Conservation (phyloP, 2,113 vertebrate species). For the Ranitomeya variabilis region DNA sequence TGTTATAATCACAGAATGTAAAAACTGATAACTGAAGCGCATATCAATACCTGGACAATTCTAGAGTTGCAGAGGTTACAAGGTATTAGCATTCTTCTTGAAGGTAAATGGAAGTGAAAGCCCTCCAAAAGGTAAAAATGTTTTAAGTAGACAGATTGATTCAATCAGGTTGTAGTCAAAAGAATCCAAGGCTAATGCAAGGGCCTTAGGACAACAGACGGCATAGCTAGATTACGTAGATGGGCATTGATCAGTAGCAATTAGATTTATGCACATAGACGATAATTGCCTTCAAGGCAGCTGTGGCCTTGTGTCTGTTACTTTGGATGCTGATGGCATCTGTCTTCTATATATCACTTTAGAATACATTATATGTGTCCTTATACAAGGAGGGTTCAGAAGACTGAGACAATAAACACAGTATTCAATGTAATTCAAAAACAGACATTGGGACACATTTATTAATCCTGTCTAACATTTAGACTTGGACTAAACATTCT, state of each 20-base stretch:
- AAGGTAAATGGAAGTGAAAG: constrained; percentile 32
- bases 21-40: neutral
- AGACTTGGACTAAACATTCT: too few relatives aligned
- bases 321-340: neutral
- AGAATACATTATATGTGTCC: constrained; percentile 1
- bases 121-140: constrained; percentile 14
- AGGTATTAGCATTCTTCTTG: constrained; percentile 14
- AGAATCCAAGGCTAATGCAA: constrained; percentile 19
- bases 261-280: constrained; percentile 23
- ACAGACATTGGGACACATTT: too few relatives aligned
- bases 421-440: neutral
- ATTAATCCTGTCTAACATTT: too few relatives aligned
- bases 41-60: neutral
- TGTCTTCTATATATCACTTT: neutral
- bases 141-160: constrained; percentile 45
- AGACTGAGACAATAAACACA: neutral
- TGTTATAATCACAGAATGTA: neutral
- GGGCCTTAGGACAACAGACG: constrained; percentile 16
- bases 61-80: neutral
- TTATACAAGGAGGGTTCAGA: neutral
- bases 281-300: constrained; percentile 9
- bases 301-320: constrained; percentile 1
- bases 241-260: constrained; percentile 38
- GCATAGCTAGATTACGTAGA: constrained; percentile 26
- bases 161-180: constrained; percentile 28